A percentile compares a stretch with the other conserved stretches of the same genome.
Evolutionary conservation across 2,113 vertebrate species (phyloP).

Genomic region (Malurus melanocephalus): DNA sequence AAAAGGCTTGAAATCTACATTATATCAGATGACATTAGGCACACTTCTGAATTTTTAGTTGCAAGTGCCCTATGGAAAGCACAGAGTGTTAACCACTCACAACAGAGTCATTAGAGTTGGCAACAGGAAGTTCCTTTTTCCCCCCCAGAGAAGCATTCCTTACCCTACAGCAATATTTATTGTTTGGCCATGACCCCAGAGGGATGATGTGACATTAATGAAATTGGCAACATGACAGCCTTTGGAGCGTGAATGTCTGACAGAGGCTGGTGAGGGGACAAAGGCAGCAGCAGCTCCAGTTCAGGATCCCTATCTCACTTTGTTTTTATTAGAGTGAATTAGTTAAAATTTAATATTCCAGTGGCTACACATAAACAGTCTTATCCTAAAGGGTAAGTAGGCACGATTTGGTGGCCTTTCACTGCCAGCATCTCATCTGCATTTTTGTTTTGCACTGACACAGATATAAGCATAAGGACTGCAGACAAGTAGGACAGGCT

Average conservation of each 20-base stretch:
- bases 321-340: neutral
- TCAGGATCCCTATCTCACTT: neutral
- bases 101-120: neutral
- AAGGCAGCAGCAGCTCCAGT: neutral
- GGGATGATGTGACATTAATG: conserved; percentile 18
- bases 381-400: neutral
- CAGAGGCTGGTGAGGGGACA: neutral
- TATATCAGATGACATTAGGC: neutral
- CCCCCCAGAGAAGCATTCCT: neutral
- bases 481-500: neutral
- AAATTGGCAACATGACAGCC: conserved; percentile 1
- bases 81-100: neutral
- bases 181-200: neutral
- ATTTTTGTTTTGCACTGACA: neutral
- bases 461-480: neutral
- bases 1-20: neutral
- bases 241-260: neutral
- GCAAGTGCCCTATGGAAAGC: neutral
- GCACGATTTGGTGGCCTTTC: neutral
- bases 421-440: neutral
- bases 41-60: neutral
- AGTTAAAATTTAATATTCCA: conserved; percentile 12
- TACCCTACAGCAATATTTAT: conserved; percentile 30
- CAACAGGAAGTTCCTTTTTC: neutral
- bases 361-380: neutral